Evolutionary conservation across 2,797 vertebrate species (phyloP).

Genomic region (Acropternis orthonyx): DNA sequence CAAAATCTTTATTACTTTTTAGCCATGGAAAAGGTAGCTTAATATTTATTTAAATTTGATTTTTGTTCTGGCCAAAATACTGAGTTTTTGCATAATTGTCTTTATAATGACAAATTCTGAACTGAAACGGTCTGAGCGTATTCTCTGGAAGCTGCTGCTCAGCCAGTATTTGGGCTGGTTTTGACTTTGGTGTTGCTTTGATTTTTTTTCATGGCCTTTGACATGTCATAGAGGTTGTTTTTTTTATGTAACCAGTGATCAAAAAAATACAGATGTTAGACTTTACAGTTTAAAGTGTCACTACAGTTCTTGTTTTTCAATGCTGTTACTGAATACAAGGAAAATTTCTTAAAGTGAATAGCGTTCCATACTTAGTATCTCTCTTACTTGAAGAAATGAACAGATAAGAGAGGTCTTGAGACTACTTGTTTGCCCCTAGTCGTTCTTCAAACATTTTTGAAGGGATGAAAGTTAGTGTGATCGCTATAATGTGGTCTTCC

Average conservation of each 20-base stretch:
- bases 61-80: neutral
- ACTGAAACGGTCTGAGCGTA: neutral
- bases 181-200: neutral
- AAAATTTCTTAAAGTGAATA: neutral
- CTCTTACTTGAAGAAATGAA: neutral
- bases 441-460: neutral
- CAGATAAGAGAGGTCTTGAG: neutral
- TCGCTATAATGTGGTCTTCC: neutral
- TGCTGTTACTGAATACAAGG: neutral
- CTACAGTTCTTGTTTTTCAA: neutral
- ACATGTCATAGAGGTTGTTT: neutral
- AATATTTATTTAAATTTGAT: neutral
- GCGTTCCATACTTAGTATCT: neutral
- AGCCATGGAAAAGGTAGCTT: neutral
- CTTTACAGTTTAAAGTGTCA: neutral
- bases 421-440: neutral
- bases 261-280: neutral
- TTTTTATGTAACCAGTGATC: neutral
- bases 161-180: neutral
- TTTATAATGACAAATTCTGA: neutral
- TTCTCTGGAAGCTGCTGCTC: neutral
- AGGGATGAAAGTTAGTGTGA: neutral
- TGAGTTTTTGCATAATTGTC: neutral
- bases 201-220: neutral
- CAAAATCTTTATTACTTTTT: neutral